Evolutionary conservation across 1,140 invertebrate species (phyloP).

Genomic region (Nephila pilipes): DNA sequence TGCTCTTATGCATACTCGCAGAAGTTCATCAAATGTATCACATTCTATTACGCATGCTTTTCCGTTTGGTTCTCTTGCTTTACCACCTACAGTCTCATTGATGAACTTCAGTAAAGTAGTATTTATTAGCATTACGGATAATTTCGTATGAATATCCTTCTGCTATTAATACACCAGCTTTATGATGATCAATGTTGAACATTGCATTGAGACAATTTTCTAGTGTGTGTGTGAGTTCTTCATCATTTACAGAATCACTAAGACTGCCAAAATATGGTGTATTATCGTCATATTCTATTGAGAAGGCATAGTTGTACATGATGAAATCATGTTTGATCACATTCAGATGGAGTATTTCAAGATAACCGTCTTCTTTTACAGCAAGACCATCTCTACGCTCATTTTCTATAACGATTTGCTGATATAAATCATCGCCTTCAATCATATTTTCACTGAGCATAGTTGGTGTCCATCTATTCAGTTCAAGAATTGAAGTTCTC

Average conservation of each 20-base stretch:
- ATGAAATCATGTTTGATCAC: constrained; percentile 46
- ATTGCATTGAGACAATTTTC: constrained; percentile 6
- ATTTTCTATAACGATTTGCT: background rate
- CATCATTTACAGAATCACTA: constrained; percentile 40
- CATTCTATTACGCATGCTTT: constrained; percentile 72
- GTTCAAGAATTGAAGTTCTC: constrained; percentile 9
- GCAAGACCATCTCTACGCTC: background rate
- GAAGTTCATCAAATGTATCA: constrained; percentile 63
- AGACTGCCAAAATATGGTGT: constrained; percentile 16
- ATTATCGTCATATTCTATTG: constrained; percentile 32
- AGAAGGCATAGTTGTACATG: constrained; percentile 20
- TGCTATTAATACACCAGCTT: constrained; percentile 18
- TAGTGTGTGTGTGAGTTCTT: background rate
- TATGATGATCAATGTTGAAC: constrained; percentile 10
- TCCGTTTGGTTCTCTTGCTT: constrained; percentile 22
- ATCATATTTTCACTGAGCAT: constrained; percentile 59
- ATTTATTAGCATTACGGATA: constrained; percentile 51
- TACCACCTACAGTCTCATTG: constrained; percentile 44
- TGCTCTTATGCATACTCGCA: constrained; percentile 57
- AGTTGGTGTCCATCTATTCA: constrained; percentile 18
- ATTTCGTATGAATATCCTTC: constrained; percentile 46
- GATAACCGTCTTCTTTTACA: constrained; percentile 5
- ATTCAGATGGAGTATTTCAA: constrained; percentile 41
- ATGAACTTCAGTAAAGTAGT: constrained; percentile 71
- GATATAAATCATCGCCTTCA: constrained; percentile 54